These are phyloP conservation scores for Panzeria rudis DNA, from an alignment of 2,888 invertebrate species.

Conservation along the genomic window DNA sequence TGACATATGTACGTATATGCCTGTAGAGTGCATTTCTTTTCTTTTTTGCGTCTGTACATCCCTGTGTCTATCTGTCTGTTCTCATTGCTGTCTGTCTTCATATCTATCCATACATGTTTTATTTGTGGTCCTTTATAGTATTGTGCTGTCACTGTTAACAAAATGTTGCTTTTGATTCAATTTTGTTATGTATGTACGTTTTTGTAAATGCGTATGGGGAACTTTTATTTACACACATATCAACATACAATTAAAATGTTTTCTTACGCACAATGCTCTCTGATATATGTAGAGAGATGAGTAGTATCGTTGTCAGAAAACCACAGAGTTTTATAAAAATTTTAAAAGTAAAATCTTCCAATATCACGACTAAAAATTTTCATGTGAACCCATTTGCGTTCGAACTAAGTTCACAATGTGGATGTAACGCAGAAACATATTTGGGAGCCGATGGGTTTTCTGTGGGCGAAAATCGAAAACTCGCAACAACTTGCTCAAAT, in stretches of 20 bases:
- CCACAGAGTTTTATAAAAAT: too few relatives aligned
- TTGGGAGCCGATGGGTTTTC: too few relatives aligned
- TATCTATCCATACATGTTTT: constrained; percentile 17
- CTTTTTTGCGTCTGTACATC: background rate
- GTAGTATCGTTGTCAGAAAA: too few relatives aligned
- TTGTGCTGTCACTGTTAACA: constrained; percentile 31
- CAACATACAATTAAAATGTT: constrained; percentile 1
- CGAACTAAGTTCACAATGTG: too few relatives aligned
- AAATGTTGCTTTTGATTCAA: constrained; percentile 29
- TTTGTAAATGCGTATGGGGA: background rate
- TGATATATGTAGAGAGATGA: background rate
- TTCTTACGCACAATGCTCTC: constrained; percentile 17
- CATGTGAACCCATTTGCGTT: too few relatives aligned
- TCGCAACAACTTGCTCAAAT: too few relatives aligned
- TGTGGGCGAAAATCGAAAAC: too few relatives aligned
- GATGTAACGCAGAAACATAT: too few relatives aligned
- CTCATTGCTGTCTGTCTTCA: constrained; percentile 2
- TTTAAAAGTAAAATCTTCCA: too few relatives aligned
- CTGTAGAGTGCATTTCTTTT: background rate
- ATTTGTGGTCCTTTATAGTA: constrained; percentile 15
- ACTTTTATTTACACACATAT: constrained; percentile 1
- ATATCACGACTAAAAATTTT: too few relatives aligned
- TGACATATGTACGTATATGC: too few relatives aligned
- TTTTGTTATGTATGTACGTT: background rate
- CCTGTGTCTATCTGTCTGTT: background rate